Conservation (phyloP, 2,113 vertebrate species). For the Gracilinanus agilis region DNA sequence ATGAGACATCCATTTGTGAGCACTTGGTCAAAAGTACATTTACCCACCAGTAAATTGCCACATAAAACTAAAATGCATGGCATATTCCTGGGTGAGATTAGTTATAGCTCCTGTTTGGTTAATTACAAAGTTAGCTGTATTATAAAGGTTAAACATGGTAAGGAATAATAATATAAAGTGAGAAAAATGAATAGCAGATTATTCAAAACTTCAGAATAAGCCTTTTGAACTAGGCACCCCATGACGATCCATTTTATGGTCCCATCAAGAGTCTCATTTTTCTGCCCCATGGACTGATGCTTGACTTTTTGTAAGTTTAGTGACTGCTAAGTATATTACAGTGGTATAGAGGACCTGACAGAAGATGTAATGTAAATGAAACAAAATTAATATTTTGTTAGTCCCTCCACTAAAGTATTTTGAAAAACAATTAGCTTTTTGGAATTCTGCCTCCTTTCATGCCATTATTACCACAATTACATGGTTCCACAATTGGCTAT, state of each 20-base stretch:
- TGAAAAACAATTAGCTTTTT: constrained; percentile 12
- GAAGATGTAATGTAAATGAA: constrained; percentile 44
- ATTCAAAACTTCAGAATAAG: neutral
- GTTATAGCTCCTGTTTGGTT: constrained; percentile 17
- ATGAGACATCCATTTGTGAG: neutral
- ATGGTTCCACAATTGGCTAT: neutral
- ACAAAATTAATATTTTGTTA: constrained; percentile 13
- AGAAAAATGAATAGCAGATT: constrained; percentile 14
- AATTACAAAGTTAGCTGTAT: constrained; percentile 52
- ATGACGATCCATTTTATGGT: constrained; percentile 61
- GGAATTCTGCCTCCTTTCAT: neutral
- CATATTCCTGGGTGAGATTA: neutral
- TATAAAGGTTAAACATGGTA: constrained; percentile 29
- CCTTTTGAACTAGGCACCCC: neutral
- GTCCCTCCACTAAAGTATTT: neutral
- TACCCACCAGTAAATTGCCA: neutral
- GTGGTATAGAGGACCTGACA: constrained; percentile 27
- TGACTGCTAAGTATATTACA: constrained; percentile 32
- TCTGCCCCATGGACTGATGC: constrained; percentile 38
- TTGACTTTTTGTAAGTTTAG: constrained; percentile 64
- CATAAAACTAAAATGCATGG: neutral
- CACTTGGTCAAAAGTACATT: neutral
- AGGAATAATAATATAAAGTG: constrained; percentile 14
- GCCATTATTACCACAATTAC: neutral
- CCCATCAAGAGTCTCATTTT: constrained; percentile 51